These are phyloP conservation scores for Bubo blakistoni DNA, from an alignment of 2,113 vertebrate genomes.

Conservation along the genomic window DNA sequence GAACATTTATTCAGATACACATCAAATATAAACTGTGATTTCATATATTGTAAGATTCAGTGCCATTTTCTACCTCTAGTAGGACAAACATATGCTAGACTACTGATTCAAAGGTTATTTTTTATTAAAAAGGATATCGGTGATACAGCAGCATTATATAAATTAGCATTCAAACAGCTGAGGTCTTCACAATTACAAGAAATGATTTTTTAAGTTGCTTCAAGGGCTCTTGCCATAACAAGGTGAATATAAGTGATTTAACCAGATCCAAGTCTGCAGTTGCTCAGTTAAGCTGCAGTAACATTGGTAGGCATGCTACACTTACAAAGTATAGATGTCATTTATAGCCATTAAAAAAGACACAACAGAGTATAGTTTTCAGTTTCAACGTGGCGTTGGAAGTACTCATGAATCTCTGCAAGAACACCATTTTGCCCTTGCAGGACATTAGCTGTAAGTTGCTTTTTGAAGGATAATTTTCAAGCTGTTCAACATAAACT, in stretches of 20 bases:
- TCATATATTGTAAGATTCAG: background rate
- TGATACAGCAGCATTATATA: background rate
- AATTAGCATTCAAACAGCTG: background rate
- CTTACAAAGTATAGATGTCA: background rate
- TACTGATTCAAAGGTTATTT: background rate
- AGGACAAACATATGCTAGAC: background rate
- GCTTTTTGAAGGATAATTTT: background rate
- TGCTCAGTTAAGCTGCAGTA: background rate
- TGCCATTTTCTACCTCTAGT: background rate
- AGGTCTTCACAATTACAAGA: background rate
- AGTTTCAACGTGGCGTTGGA: background rate
- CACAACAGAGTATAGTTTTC: background rate
- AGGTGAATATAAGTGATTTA: background rate
- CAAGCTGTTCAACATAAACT: background rate
- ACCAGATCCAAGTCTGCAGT: background rate
- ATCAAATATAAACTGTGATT: background rate
- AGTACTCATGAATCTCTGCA: background rate
- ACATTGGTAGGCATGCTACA: background rate
- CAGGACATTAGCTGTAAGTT: background rate
- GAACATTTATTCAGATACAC: background rate
- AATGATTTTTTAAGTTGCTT: background rate
- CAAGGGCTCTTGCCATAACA: background rate
- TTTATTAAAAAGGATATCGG: background rate
- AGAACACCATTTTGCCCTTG: background rate
- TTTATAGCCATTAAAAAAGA: background rate